Evolutionary conservation across 1,140 invertebrate species (phyloP).

Genomic region (Lucilia cuprina): DNA sequence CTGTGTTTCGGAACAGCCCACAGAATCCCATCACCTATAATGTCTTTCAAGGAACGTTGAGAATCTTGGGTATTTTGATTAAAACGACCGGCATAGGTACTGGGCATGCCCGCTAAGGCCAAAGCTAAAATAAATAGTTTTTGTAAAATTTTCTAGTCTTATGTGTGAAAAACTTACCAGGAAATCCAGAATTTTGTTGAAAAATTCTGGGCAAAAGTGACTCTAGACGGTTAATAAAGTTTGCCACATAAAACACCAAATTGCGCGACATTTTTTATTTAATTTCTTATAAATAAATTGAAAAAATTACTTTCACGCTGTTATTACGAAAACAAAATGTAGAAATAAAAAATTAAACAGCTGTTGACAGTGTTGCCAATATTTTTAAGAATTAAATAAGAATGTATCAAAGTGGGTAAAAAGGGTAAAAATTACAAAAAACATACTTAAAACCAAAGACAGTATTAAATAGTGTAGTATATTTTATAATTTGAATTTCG

Average conservation of each 20-base stretch:
- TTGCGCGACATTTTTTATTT: constrained; percentile 38
- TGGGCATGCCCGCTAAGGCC: constrained; percentile 44
- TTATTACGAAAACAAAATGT: constrained; percentile 5
- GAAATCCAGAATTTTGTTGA: constrained; percentile 9
- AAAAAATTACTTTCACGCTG: constrained; percentile 21
- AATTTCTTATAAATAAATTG: not conserved
- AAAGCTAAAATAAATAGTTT: not conserved
- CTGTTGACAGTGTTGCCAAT: not conserved
- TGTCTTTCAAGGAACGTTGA: constrained; percentile 64
- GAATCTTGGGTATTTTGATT: not conserved
- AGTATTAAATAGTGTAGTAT: too few species aligned
- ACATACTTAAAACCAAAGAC: too few species aligned
- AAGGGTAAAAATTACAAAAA: too few species aligned
- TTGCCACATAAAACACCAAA: constrained; percentile 8
- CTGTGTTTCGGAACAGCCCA: constrained; percentile 83
- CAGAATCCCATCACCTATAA: constrained; percentile 77
- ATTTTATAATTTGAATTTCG: too few species aligned
- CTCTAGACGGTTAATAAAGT: constrained; percentile 35
- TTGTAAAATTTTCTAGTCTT: not conserved
- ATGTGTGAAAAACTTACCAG: constrained; percentile 14
- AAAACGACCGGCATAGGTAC: not conserved
- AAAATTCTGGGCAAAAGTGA: constrained; percentile 12
- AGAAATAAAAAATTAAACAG: not conserved
- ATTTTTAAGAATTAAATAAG: too few species aligned
- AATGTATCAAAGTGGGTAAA: too few species aligned